Conservation (phyloP, 2,797 vertebrate species). For the Sebastes iracundus region DNA sequence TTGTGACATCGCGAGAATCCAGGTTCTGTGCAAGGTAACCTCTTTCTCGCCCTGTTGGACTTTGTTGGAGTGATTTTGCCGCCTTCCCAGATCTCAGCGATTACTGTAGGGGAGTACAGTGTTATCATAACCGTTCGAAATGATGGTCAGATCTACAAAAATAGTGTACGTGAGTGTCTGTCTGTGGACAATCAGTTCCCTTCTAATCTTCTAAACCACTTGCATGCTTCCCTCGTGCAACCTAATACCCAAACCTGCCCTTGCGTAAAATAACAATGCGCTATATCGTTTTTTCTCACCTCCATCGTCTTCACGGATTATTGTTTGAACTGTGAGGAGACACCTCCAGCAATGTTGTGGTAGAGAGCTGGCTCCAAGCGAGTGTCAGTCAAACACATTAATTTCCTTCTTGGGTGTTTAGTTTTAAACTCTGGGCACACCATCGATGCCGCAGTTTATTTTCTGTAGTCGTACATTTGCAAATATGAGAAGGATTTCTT, state of each 20-base stretch:
- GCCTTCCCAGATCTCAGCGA: constrained; percentile 8
- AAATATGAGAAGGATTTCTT: constrained; percentile 70
- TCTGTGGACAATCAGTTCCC: constrained; percentile 17
- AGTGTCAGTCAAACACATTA: constrained; percentile 72
- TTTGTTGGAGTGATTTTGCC: background rate
- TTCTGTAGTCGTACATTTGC: constrained; percentile 68
- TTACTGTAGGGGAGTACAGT: background rate
- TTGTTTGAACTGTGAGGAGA: constrained; percentile 60
- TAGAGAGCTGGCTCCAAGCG: constrained; percentile 45
- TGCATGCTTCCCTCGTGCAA: constrained; percentile 30
- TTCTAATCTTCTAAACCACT: constrained; percentile 8
- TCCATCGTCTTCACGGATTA: constrained; percentile 55
- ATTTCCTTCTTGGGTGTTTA: constrained; percentile 74
- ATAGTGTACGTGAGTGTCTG: background rate
- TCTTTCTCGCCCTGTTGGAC: background rate
- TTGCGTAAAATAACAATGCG: constrained; percentile 50
- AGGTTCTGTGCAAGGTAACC: background rate
- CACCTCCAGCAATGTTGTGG: constrained; percentile 55
- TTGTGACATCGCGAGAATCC: too few species aligned
- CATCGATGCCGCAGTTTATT: constrained; percentile 70
- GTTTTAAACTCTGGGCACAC: constrained; percentile 61
- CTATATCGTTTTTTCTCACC: constrained; percentile 47
- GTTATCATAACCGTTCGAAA: constrained; percentile 6
- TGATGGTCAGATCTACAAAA: background rate
- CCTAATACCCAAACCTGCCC: constrained; percentile 23